Base-by-base conservation (phyloP, 2,113 vertebrate genomes). In the Ia io region DNA sequence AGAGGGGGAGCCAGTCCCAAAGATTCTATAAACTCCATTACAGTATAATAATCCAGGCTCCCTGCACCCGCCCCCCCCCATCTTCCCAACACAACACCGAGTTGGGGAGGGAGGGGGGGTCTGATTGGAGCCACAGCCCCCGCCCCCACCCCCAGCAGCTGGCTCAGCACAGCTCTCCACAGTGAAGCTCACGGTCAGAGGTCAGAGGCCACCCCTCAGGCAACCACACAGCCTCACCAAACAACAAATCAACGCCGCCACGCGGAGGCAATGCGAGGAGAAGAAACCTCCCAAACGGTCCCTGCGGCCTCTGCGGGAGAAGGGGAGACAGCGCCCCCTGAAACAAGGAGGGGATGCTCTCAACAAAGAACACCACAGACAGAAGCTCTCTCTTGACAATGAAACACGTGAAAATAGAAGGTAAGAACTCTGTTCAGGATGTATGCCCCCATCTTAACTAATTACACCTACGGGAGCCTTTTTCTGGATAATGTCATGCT, bases 281-380 rank as follows among this genome's bases (percentile, higher is more conserved):
- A 77, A 70, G 47, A 84, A 67, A 70, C 2, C 25, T 67, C 44
- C 28, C 5, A 16, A 77, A 86, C 56, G 44, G 12, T 44, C 63
- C 2, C 73, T 56, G 56, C 67, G 1, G 47, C 5, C 11, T 93
- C 32, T 79, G 90, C 16, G 44, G 90, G 40, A 35, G 16, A n/a
- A 80, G 51, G 90, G 77, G 78, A 91, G 47, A 25, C 30, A 67
- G 13, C 22, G 5, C 2, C 32, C 18, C 25, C n/a, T n/a, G 77
- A 90, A 88, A 84, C 9, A n/a, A 90, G 42, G 88, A 94, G 11
- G 88, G 79, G 76, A 49, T 17, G n/a, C 37, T 91, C 32, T 80
- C n/a, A 90, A 65, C 23, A 67, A 93, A 86, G n/a, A 77, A 44
- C 9, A 83, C 28, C 2, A 71, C 2, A 42, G 20, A 87, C n/a